Conservation (phyloP, 2,888 invertebrate species). For the Zonitis immaculata region DNA sequence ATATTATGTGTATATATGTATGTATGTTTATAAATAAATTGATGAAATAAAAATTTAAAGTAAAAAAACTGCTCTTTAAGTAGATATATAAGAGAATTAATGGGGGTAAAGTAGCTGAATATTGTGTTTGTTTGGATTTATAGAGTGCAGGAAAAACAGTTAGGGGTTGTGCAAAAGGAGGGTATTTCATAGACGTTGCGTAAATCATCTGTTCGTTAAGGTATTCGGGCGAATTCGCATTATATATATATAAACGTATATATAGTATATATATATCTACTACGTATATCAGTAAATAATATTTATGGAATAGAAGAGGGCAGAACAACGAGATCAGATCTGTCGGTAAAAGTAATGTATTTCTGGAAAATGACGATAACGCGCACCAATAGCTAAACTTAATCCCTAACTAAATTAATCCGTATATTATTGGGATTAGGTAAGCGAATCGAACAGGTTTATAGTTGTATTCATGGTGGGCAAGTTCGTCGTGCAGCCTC, state of each 20-base stretch:
- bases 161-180: not conserved
- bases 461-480: conserved; percentile 33
- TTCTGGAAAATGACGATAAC: conserved; percentile 48
- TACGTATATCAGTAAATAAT: conserved; percentile 1
- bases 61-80: not conserved
- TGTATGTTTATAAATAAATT: no score
- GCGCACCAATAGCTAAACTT: conserved; percentile 48
- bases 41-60: conserved; percentile 3
- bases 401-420: conserved; percentile 49
- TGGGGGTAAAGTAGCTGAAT: not conserved
- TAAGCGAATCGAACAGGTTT: conserved; percentile 42
- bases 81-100: not conserved
- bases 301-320: conserved; percentile 5
- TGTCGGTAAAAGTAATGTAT: conserved; percentile 18
- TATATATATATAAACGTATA: no score
- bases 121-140: not conserved
- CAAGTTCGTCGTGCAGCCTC: conserved; percentile 57
- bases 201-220: not conserved
- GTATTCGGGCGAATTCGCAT: no score
- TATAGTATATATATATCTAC: no score
- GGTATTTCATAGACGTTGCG: not conserved
- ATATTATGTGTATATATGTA: no score
- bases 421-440: conserved; percentile 48
- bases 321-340: conserved; percentile 4
- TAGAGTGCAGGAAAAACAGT: not conserved